Conservation (phyloP, 2,113 vertebrate genomes). For the Morone saxatilis region DNA sequence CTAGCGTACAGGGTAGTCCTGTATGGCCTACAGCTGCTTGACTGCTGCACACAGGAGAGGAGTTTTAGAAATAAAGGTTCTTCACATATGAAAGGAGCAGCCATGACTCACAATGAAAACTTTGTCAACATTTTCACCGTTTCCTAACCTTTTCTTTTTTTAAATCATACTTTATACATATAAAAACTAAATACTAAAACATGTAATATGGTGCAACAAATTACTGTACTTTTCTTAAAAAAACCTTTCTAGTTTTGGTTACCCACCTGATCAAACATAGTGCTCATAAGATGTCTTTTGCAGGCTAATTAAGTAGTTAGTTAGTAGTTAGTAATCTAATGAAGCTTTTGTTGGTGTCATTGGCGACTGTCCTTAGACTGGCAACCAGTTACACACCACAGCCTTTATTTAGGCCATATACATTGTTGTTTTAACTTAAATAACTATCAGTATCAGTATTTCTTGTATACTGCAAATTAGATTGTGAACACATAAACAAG, state of each 20-base stretch:
- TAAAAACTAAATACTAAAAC: no score
- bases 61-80: constrained; percentile 11
- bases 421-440: neutral
- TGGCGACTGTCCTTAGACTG: neutral
- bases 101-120: constrained; percentile 10
- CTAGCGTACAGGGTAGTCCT: no score
- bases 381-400: neutral
- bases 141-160: no score
- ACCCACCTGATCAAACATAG: neutral
- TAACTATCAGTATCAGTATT: neutral
- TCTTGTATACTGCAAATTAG: neutral
- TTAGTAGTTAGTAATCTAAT: no score
- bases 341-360: no score
- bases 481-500: constrained; percentile 3
- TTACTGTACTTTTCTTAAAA: neutral
- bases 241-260: neutral
- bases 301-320: no score
- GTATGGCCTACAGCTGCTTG: neutral
- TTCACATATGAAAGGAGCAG: neutral
- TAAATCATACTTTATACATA: no score
- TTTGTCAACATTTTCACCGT: neutral
- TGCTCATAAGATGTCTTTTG: neutral
- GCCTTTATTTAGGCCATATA: neutral
- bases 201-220: neutral
- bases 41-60: neutral